phyloP scores from a whole-genome alignment of 2,797 vertebrate genomes.

The Psittacula echo region DNA sequence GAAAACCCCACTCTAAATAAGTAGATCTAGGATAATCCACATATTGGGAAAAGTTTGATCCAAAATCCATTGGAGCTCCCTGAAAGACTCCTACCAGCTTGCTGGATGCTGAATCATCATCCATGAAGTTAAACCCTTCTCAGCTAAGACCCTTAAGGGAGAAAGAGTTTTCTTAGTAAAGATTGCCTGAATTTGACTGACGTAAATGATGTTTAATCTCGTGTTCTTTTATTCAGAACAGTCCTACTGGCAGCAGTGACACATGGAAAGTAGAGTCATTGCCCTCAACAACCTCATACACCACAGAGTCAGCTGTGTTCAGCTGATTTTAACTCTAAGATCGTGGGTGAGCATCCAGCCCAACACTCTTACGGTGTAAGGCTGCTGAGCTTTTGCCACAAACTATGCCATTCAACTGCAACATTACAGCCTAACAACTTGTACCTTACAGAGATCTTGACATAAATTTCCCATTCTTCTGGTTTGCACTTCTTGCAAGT shows the following conservation, averaged over 20 bases:
- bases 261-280: neutral
- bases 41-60: neutral
- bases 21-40: neutral
- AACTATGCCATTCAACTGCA: neutral
- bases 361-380: rapidly evolving
- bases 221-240: neutral
- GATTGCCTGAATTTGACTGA: neutral
- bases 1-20: neutral
- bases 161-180: neutral
- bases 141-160: neutral
- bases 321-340: neutral
- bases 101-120: neutral
- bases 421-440: neutral
- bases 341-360: neutral
- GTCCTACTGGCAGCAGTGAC: neutral
- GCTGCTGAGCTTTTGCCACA: neutral
- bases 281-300: neutral
- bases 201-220: neutral
- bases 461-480: neutral
- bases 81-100: neutral
- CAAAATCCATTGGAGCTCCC: neutral
- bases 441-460: neutral
- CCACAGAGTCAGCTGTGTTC: neutral
- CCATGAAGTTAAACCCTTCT: neutral
- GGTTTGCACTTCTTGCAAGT: neutral